Base-by-base conservation (phyloP, 2,888 invertebrate species). In the Phyto melanocephala region DNA sequence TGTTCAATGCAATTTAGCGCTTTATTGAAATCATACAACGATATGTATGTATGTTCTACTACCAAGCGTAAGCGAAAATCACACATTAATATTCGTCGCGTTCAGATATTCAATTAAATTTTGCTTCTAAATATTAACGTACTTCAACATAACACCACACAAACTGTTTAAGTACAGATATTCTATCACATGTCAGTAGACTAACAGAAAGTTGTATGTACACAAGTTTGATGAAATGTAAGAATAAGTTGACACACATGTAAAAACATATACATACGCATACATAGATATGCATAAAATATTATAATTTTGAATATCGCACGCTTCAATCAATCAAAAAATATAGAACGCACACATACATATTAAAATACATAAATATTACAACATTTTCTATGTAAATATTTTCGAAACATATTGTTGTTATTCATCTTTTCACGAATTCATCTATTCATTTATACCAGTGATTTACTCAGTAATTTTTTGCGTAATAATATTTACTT, bases 261-360 rank as follows among this genome's bases (percentile, higher is more conserved):
- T n/a, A n/a, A n/a, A n/a, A n/a, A n/a, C n/a, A n/a, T n/a, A n/a
- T n/a, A n/a, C n/a, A n/a, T n/a, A n/a, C 37, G 56, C 22, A 10
- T 7, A 65, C 20, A 42, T 35, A 62, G 20, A 65, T n/a, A 70
- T 17, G 58, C 3, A 37, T 28, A 79, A 63, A 63, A 56, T 74
- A 20, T 62, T 63, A 68, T 50, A 52, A 81, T 81, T 81, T 81
- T 58, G 56, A 42, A 58, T 77, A 77, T 74, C 67, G 62, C 74
- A 81, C 72, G 77, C 72, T 81, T 81, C 81, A 81, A 81, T 81
- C 77, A 81, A 81, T 63, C 40, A 63, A 47, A 63, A 77, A 63
- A 74, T 47, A 0, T 37, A 54, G 20, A 0, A 37, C 7, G 11
- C 10, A 47, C 20, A 20, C 28, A 52, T 22, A 22, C 42, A 37